Base-by-base conservation (phyloP, 2,888 invertebrate genomes). In the Cryptocheilus praepositus region DNA sequence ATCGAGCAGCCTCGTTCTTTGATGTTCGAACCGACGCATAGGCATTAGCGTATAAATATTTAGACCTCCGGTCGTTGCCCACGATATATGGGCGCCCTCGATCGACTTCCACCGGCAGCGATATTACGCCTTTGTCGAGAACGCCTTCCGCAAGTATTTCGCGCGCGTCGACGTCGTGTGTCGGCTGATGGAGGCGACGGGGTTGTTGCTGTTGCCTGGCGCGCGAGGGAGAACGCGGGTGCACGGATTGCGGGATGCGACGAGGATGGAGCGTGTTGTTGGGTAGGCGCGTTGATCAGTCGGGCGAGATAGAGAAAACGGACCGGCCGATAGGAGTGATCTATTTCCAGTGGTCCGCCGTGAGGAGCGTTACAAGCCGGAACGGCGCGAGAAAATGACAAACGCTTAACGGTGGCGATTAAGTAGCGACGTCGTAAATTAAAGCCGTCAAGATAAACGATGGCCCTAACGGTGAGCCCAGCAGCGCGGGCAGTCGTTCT, bases 21-120 rank as follows among this genome's bases (percentile, higher is more conserved):
- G 87, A 88, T 87, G 86, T 88, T 85, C 80, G 80, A 79, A 81
- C 77, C 80, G 79, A 75, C 78, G 81, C 81, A 82, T 82, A 79
- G 80, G 80, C 83, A 83, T 82, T 82, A 83, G 78, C 83, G 83
- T 83, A 86, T 86, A 86, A 87, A 87, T 86, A 86, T 86, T 87
- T 87, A 87, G 84, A 84, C 73, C 80, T 77, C 69, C 74, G 79
- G 76, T 71, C 74, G 74, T 72, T 73, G 76, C 71, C 77, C 78
- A 79, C 80, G 78, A 77, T 71, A 81, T 81, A 81, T 80, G 79
- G 73, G 74, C 77, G 76, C 71, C 76, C 49, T 73, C 78, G 69
- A 74, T 76, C 76, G 77, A 73, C 78, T 79, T 64, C 67, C 73
- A 64, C 70, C 16, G 72, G 63, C 46, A 63, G 43, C 67, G 76